Evolutionary conservation across 2,797 vertebrate species (phyloP), one percentile per base, ranked within the genome.

Genomic region (Coilia nasus): DNA sequence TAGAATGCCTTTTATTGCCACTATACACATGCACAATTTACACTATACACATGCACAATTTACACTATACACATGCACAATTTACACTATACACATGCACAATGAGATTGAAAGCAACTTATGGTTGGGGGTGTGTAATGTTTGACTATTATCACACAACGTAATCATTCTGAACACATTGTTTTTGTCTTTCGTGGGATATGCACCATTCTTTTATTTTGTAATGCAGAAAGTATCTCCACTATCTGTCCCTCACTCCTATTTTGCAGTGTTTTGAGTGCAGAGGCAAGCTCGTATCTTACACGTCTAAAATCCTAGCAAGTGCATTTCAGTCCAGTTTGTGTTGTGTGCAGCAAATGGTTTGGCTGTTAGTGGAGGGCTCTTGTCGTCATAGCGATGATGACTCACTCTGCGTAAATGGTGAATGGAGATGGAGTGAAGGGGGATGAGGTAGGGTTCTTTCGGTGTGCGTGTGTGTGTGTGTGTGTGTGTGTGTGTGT

Each of bases 351-450:
- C 14, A 71, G 64, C 25, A 71, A 28, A 71, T 31, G 64, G 11
- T 11, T 1, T 17, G 64, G 64, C 64, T 28, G 31, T 71, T 71
- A 71, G 64, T 31, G 7, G 64, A 71, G 64, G 5, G 64, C 64
- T 71, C 64, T 71, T 31, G 15, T 31, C 25, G 64, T 28, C 28
- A 14, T 31, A 35, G 28, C 5, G 35, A 41, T 31, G 64, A 71
- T 71, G 64, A 71, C 64, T 71, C 64, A 71, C 64, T 71, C 64
- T 71, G 25, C 31, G 64, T 17, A 25, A 71, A 28, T 25, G 64
- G 25, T 67, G 25, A 71, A 71, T 71, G 64, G 64, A 71, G 64
- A 64, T 23, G 10, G 60, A 71, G 28, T 28, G 62, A 64, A 28
- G 62, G 28, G 23, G 11, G 28, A 23, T 10, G 62, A 12, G 2